These are phyloP conservation scores for Drosophila micromelanica DNA, from an alignment of 1,140 invertebrate genomes.

Conservation along the genomic window DNA sequence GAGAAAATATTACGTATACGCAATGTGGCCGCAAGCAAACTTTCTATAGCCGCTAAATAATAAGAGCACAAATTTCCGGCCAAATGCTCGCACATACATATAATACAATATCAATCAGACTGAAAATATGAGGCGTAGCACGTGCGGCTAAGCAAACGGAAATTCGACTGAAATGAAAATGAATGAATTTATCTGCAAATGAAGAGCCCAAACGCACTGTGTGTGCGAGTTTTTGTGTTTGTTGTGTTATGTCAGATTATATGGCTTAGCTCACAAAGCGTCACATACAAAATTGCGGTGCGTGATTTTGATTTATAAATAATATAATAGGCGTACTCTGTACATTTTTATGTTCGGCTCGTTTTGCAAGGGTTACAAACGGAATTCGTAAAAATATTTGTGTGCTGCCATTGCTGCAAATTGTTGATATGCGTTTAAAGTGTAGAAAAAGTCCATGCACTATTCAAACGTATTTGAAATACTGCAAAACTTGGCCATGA, in stretches of 20 bases:
- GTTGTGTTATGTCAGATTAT: slow-evolving; percentile 42
- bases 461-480: background rate
- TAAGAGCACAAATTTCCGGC: slow-evolving; percentile 34
- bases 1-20: slow-evolving; percentile 31
- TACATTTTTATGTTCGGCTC: slow-evolving; percentile 48
- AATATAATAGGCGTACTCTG: slow-evolving; percentile 43
- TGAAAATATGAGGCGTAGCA: slow-evolving; percentile 49
- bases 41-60: slow-evolving; percentile 11
- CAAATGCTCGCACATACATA: slow-evolving; percentile 11
- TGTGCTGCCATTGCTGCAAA: slow-evolving; percentile 41
- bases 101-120: slow-evolving; percentile 56
- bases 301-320: slow-evolving; percentile 59
- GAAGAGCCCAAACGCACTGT: slow-evolving; percentile 10
- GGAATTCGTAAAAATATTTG: slow-evolving; percentile 52
- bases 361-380: slow-evolving; percentile 50
- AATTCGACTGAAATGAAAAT: slow-evolving; percentile 58
- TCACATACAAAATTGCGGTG: slow-evolving; percentile 46
- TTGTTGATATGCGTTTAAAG: slow-evolving; percentile 42
- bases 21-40: slow-evolving; percentile 20
- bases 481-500: too few relatives aligned
- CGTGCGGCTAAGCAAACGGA: slow-evolving; percentile 55
- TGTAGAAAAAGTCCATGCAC: slow-evolving; percentile 11
- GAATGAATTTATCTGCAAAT: slow-evolving; percentile 55
- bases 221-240: slow-evolving; percentile 3
- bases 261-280: slow-evolving; percentile 40